Conservation (phyloP, 2,113 vertebrate genomes). For the Solea solea region DNA sequence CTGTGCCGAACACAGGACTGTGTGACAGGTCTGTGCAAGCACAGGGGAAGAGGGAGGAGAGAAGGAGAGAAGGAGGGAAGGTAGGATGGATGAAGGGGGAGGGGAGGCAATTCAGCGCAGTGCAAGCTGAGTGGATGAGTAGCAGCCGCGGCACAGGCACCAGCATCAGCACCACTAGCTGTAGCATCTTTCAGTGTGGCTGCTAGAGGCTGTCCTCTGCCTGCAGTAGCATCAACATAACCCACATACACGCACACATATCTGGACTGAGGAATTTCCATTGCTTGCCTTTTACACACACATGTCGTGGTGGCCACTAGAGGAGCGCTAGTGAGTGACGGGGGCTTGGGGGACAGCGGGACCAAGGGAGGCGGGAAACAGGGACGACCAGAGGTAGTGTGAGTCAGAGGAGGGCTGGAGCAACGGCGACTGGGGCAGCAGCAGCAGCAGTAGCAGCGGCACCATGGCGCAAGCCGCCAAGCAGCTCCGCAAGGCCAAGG, state of each 20-base stretch:
- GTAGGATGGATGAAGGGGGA: constrained; percentile 56
- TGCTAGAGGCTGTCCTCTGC: constrained; percentile 65
- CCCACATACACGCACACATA: constrained; percentile 10
- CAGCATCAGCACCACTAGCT: constrained; percentile 76
- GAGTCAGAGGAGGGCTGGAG: constrained; percentile 59
- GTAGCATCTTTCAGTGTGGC: constrained; percentile 74
- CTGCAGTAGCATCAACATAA: constrained; percentile 59
- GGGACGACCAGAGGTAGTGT: constrained; percentile 56
- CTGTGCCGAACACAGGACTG: constrained; percentile 70
- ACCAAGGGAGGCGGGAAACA: constrained; percentile 54
- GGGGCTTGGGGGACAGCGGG: constrained; percentile 53
- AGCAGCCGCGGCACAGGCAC: constrained; percentile 71
- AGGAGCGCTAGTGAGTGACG: constrained; percentile 53
- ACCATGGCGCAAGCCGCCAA: constrained; percentile 98
- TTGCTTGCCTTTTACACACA: constrained; percentile 51
- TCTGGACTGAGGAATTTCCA: constrained; percentile 37
- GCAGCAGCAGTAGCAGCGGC: constrained; percentile 73
- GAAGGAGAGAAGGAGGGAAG: constrained; percentile 55
- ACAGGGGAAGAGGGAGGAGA: constrained; percentile 55
- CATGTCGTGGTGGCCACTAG: constrained; percentile 69
- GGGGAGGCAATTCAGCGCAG: constrained; percentile 71
- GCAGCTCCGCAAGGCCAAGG: constrained; percentile 98
- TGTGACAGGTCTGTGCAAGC: constrained; percentile 77
- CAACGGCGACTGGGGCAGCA: constrained; percentile 62
- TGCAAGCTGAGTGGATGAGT: constrained; percentile 74